Evolutionary conservation across 2,888 invertebrate genomes (phyloP).

Genomic region (Drosophila affinis): DNA sequence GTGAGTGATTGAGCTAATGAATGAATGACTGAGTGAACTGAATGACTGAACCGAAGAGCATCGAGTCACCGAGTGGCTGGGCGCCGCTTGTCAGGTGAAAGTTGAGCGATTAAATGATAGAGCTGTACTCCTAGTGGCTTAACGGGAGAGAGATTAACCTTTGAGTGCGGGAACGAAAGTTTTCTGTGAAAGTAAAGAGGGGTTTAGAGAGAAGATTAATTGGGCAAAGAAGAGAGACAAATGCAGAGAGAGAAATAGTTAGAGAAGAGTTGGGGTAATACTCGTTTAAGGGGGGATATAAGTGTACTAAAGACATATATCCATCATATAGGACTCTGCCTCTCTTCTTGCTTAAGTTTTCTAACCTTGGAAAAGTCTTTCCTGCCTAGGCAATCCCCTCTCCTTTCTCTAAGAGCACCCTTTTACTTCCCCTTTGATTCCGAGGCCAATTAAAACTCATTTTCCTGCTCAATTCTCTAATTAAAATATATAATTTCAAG

Average conservation of each 20-base stretch:
- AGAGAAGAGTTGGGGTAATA: neutral
- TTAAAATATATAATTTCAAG: neutral
- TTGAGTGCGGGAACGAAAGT: slow-evolving; percentile 14
- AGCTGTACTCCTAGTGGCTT: slow-evolving; percentile 30
- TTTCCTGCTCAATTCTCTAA: neutral
- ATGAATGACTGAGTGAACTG: slow-evolving; percentile 15
- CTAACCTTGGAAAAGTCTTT: neutral
- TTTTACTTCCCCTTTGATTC: neutral
- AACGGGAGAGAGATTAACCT: slow-evolving; percentile 36
- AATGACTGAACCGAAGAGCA: slow-evolving; percentile 21
- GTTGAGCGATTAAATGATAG: slow-evolving; percentile 40
- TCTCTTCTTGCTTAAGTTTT: no score
- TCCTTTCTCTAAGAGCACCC: neutral
- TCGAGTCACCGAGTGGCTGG: slow-evolving; percentile 12
- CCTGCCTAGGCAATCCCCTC: rapidly evolving
- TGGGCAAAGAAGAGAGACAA: neutral
- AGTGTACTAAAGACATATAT: no score
- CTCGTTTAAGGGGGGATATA: neutral
- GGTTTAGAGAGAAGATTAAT: neutral
- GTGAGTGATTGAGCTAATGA: slow-evolving; percentile 36
- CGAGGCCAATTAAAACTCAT: neutral
- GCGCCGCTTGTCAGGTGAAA: slow-evolving; percentile 20
- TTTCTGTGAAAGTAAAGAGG: slow-evolving; percentile 25
- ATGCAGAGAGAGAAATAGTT: neutral
- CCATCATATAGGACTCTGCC: no score